These are phyloP conservation scores for Gisinianus flammeolus DNA, from an alignment of 2,888 invertebrate genomes.

Conservation along the genomic window DNA sequence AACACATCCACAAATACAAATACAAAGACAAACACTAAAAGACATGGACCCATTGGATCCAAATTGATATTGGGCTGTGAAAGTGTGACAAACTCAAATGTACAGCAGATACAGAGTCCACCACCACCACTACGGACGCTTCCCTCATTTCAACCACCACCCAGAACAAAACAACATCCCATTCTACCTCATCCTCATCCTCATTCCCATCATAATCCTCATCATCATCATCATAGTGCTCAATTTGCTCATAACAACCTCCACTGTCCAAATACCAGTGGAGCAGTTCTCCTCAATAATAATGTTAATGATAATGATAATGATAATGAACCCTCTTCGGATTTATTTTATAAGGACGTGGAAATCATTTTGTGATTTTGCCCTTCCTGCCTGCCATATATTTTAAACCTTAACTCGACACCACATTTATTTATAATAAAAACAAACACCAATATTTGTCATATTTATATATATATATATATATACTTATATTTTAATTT, in stretches of 20 bases:
- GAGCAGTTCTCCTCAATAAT: too few species aligned
- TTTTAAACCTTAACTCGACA: too few species aligned
- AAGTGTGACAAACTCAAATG: too few species aligned
- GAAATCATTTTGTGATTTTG: slow-evolving; percentile 45
- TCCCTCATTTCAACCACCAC: slow-evolving; percentile 54
- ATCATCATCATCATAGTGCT: not conserved
- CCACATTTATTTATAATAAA: too few species aligned
- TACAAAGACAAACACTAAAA: too few species aligned
- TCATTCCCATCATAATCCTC: not conserved
- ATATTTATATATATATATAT: slow-evolving; percentile 16
- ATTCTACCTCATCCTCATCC: slow-evolving; percentile 48
- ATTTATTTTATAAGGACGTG: slow-evolving; percentile 46
- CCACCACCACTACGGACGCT: slow-evolving; percentile 34
- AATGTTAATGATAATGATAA: slow-evolving; percentile 7
- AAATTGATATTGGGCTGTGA: too few species aligned
- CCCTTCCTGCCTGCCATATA: slow-evolving; percentile 17
- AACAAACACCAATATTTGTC: too few species aligned
- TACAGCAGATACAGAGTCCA: not conserved
- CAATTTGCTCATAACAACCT: slow-evolving; percentile 32
- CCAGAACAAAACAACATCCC: slow-evolving; percentile 57
- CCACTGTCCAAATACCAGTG: too few species aligned
- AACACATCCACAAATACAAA: not conserved
- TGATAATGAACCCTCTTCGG: slow-evolving; percentile 13
- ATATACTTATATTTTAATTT: not conserved
- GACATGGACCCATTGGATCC: slow-evolving; percentile 51